Evolutionary conservation across 2,113 vertebrate species (phyloP).

Genomic region (Cromileptes altivelis): DNA sequence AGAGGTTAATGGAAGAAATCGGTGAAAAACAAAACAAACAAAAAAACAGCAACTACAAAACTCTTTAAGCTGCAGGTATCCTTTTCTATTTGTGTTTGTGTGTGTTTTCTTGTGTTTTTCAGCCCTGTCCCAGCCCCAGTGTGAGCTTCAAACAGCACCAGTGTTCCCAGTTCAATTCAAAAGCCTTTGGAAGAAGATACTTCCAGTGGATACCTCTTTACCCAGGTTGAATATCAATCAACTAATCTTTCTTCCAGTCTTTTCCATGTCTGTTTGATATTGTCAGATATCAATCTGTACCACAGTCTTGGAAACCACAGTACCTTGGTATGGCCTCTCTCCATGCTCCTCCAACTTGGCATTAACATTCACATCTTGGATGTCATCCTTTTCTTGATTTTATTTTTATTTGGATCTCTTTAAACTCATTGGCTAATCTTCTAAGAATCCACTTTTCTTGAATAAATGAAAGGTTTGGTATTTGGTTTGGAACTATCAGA

Average conservation of each 20-base stretch:
- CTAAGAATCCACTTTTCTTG: no score
- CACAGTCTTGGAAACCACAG: background rate
- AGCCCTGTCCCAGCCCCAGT: conserved; percentile 88
- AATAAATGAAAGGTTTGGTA: no score
- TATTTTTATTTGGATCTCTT: no score
- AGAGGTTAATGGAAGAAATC: background rate
- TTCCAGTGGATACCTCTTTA: conserved; percentile 92
- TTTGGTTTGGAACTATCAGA: no score
- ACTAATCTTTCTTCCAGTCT: background rate
- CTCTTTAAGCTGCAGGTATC: background rate
- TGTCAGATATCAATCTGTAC: background rate
- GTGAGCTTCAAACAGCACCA: conserved; percentile 92
- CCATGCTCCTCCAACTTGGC: background rate
- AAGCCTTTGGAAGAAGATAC: conserved; percentile 88
- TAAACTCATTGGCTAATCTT: no score
- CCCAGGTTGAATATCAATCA: conserved; percentile 81
- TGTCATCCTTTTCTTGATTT: background rate
- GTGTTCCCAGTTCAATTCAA: conserved; percentile 91
- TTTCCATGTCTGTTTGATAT: background rate
- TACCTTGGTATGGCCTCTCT: background rate
- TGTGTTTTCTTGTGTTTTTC: conserved; percentile 18
- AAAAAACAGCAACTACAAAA: background rate
- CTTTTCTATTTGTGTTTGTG: background rate
- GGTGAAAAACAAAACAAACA: background rate
- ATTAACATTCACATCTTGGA: background rate